Evolutionary conservation across 1,140 invertebrate genomes (phyloP).

Genomic region (Sipha flava): DNA sequence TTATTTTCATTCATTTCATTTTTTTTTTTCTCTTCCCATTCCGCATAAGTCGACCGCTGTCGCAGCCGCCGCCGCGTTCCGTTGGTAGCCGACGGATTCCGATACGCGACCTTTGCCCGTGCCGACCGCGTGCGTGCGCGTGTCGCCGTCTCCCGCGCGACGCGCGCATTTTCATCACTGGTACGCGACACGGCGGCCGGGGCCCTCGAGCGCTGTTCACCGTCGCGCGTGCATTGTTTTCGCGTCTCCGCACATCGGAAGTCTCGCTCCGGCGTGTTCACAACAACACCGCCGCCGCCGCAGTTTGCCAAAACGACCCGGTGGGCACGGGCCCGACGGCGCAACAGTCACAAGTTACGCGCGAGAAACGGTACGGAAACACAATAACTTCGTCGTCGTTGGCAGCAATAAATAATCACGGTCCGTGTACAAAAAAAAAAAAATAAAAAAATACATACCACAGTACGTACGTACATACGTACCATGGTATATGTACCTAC

Average conservation of each 20-base stretch:
- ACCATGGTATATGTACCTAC: no score
- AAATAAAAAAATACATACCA: no score
- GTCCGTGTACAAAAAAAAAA: no score
- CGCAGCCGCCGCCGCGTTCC: background rate
- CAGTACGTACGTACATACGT: no score
- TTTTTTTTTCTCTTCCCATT: background rate
- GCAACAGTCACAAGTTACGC: no score
- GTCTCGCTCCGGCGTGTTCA: background rate
- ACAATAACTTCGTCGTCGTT: no score
- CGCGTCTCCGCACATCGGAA: background rate
- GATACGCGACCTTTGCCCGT: background rate
- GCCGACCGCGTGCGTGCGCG: background rate
- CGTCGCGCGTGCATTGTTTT: background rate
- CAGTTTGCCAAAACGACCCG: background rate
- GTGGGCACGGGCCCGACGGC: no score
- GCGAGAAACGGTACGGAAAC: no score
- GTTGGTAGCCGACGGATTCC: background rate
- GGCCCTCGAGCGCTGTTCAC: background rate
- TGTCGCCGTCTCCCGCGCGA: background rate
- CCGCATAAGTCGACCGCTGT: background rate
- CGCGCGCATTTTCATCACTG: background rate
- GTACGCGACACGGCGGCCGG: background rate
- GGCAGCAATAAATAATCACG: no score
- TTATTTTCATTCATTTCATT: background rate
- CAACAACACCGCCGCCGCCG: background rate